Conservation (phyloP, 2,888 invertebrate species). For the Clanis bilineata region DNA sequence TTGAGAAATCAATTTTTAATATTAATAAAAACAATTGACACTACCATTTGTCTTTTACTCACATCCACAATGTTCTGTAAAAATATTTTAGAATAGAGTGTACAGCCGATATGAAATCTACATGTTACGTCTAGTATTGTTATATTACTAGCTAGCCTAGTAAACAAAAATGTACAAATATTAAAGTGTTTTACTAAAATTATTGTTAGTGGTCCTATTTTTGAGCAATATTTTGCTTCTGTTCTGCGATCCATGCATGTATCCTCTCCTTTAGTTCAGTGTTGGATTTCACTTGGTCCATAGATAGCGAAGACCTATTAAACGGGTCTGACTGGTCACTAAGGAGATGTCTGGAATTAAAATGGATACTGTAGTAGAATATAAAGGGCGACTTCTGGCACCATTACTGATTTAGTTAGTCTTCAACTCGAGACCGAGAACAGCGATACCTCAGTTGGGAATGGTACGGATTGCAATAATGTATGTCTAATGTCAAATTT, state of each 20-base stretch:
- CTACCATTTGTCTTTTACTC: neutral
- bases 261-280: constrained; percentile 90
- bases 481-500: too few relatives aligned
- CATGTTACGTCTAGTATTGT: constrained; percentile 20
- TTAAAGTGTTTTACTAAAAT: constrained; percentile 22
- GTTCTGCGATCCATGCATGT: constrained; percentile 88
- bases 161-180: constrained; percentile 23
- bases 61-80: neutral
- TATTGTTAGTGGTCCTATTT: constrained; percentile 34
- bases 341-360: constrained; percentile 85
- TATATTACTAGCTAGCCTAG: constrained; percentile 33
- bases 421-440: too few relatives aligned
- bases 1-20: neutral
- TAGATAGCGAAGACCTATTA: constrained; percentile 94
- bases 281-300: constrained; percentile 95
- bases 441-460: too few relatives aligned
- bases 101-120: constrained; percentile 35
- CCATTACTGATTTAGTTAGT: too few relatives aligned
- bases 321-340: constrained; percentile 98
- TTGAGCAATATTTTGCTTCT: constrained; percentile 68
- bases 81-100: neutral
- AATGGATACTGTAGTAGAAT: neutral
- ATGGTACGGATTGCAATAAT: too few relatives aligned
- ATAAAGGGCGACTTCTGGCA: neutral
- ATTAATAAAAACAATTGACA: too few relatives aligned